Base-by-base conservation (phyloP, 1,140 invertebrate genomes). In the Papilio glaucus region DNA sequence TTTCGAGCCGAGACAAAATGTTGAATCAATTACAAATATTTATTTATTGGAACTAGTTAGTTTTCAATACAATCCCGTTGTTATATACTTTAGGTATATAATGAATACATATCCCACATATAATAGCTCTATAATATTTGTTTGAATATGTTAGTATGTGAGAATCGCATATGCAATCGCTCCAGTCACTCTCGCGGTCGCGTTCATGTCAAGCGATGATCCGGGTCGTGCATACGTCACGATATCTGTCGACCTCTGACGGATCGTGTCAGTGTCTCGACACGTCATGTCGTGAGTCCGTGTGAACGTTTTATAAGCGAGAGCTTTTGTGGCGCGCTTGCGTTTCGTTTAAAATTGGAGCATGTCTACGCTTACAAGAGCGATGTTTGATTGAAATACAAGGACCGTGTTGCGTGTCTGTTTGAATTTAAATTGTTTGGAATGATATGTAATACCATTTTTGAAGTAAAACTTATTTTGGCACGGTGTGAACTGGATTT, bases 191-290 rank as follows among this genome's bases (percentile, higher is more conserved):
- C 21, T 29, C 63, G 63, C 61, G 61, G 15, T 41, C 63, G 37
- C 63, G 63, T 67, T 41, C 63, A 49, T 68, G 67, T 69, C 67
- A 69, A 38, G 61, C 61, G 67, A 69, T 69, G 67, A 69, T 69
- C 67, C 67, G 67, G 67, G 67, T 69, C 67, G 67, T 53, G 67
- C 41, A 69, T 49, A 69, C 67, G 67, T 69, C 67, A 69, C 67
- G 67, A 69, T 69, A 69, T 69, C 67, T 33, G 67, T 69, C 67
- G 67, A 69, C 67, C 67, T 53, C 42, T 69, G 67, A 69, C 67
- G 67, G 67, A 69, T 53, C 67, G 45, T 45, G 67, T 69, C 67
- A 69, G 67, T 53, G 42, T 37, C 26, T 18, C 45, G n/a, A 21
- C 67, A 37, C 67, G 42, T 53, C 67, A 15, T 26, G 41, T 24